Evolutionary conservation across 64 coral and sea anemone species (phyloP).

Genomic region (Exaiptasia diaphana): DNA sequence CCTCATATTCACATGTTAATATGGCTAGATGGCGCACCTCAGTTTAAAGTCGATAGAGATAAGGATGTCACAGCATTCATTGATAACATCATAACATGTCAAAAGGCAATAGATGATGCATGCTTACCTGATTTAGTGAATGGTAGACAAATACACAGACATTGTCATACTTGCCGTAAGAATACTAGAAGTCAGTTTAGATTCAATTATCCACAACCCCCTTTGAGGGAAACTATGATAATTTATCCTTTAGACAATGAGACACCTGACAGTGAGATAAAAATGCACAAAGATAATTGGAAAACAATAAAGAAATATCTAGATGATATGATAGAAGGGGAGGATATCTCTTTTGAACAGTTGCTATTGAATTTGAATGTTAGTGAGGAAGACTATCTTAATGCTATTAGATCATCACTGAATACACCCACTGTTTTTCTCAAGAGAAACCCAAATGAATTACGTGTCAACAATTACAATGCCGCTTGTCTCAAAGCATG

Average conservation of each 20-base stretch:
- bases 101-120: conserved; percentile 8
- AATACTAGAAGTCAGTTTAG: not conserved
- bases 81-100: conserved; percentile 4
- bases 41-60: no score
- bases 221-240: no score
- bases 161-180: conserved; percentile 34
- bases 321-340: conserved; percentile 33
- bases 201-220: conserved; percentile 38
- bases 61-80: no score
- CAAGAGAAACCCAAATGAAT: conserved; percentile 1
- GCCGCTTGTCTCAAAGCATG: not conserved
- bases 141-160: conserved; percentile 22
- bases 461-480: conserved; percentile 1
- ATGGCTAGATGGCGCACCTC: no score
- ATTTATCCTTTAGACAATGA: conserved; percentile 41
- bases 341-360: conserved; percentile 45
- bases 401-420: conserved; percentile 41
- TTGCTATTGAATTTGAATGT: conserved; percentile 35
- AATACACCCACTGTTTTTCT: conserved; percentile 11
- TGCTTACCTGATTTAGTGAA: conserved; percentile 7
- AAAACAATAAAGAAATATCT: conserved; percentile 34
- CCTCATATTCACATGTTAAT: no score
- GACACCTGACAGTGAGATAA: conserved; percentile 6
- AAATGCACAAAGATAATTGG: conserved; percentile 44
- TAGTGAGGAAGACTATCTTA: conserved; percentile 34